phyloP scores from a whole-genome alignment of 2,797 vertebrate species.

The Sebastes itinus region DNA sequence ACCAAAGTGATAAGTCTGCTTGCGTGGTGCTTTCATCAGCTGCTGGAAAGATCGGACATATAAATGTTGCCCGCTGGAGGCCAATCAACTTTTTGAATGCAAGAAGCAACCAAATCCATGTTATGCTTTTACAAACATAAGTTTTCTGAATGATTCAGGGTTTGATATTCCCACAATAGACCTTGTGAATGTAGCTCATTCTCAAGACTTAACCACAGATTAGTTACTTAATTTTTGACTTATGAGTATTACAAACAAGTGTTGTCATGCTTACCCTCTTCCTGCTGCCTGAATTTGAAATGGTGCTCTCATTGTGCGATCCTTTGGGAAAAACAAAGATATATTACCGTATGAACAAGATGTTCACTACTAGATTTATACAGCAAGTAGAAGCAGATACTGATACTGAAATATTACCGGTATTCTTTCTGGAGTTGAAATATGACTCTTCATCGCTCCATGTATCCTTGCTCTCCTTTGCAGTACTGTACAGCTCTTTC shows the following conservation, averaged over 20 bases:
- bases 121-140: not conserved
- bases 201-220: not conserved
- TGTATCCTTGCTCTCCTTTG: constrained; percentile 60
- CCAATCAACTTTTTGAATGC: not conserved
- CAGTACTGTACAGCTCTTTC: constrained; percentile 35
- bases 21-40: not conserved
- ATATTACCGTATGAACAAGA: not conserved
- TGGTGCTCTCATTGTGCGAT: not conserved
- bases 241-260: not conserved
- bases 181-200: not conserved
- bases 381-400: not conserved
- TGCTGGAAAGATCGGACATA: not conserved
- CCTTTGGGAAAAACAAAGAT: constrained; percentile 9
- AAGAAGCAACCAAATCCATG: not conserved
- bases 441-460: constrained; percentile 78
- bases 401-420: constrained; percentile 16
- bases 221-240: too few species aligned
- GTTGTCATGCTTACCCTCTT: constrained; percentile 56
- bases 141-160: not conserved
- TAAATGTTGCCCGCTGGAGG: not conserved
- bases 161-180: not conserved
- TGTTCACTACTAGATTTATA: not conserved
- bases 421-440: not conserved
- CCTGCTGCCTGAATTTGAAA: constrained; percentile 27
- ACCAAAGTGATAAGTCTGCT: not conserved